Evolutionary conservation across 2,113 vertebrate species (phyloP).

Genomic region (Eublepharis macularius): DNA sequence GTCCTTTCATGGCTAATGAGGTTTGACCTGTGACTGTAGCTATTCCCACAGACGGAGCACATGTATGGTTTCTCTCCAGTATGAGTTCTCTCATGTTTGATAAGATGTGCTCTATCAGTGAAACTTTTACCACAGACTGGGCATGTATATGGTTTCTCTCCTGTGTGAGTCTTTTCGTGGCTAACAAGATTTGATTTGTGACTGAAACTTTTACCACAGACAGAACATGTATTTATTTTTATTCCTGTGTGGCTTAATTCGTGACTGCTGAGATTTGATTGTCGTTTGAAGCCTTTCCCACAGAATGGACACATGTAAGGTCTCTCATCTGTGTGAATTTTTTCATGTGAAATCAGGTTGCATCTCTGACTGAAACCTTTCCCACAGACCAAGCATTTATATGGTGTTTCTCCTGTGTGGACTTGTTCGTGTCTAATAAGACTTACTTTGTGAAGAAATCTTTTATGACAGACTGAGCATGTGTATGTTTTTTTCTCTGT

Average conservation of each 20-base stretch:
- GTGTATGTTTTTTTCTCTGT: background rate
- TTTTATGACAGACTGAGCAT: slow-evolving; percentile 45
- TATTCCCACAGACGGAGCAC: slow-evolving; percentile 42
- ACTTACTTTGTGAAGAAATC: slow-evolving; percentile 55
- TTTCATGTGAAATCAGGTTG: slow-evolving; percentile 56
- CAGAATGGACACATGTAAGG: slow-evolving; percentile 52
- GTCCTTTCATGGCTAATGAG: slow-evolving; percentile 59
- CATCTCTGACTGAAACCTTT: slow-evolving; percentile 65
- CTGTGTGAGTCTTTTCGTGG: slow-evolving; percentile 24
- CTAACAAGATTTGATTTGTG: slow-evolving; percentile 38
- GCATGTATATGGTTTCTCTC: background rate
- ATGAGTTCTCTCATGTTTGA: slow-evolving; percentile 32
- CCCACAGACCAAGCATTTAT: slow-evolving; percentile 64
- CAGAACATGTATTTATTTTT: slow-evolving; percentile 39
- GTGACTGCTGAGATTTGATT: slow-evolving; percentile 18
- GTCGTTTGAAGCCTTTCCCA: slow-evolving; percentile 45
- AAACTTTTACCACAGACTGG: background rate
- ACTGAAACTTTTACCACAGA: slow-evolving; percentile 46
- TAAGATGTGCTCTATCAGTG: slow-evolving; percentile 27
- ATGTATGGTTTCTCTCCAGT: background rate
- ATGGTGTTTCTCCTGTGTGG: slow-evolving; percentile 62
- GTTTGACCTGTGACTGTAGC: slow-evolving; percentile 51
- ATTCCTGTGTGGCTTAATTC: slow-evolving; percentile 39
- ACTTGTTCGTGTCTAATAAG: slow-evolving; percentile 35
- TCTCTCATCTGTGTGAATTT: slow-evolving; percentile 57